These are phyloP conservation scores for Bungarus multicinctus DNA, from an alignment of 2,113 vertebrate genomes.

Conservation along the genomic window DNA sequence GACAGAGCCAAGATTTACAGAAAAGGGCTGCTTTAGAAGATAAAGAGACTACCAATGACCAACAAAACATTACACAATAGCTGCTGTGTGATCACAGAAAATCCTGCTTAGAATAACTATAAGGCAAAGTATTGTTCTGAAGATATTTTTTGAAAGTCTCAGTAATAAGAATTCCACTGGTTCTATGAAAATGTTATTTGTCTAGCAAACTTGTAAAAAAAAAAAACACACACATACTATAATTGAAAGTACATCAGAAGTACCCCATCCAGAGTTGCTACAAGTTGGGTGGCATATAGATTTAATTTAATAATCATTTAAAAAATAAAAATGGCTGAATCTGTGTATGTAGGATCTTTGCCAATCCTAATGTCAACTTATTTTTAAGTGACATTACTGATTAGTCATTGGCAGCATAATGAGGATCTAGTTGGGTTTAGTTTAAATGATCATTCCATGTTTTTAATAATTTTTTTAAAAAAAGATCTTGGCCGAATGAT, in stretches of 20 bases:
- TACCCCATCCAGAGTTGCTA: not conserved
- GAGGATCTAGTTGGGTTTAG: not conserved
- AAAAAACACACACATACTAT: not conserved
- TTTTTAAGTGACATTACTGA: not conserved
- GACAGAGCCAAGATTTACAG: conserved; percentile 38
- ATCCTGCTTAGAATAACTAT: not conserved
- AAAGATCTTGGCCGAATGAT: not conserved
- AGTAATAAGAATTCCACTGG: not conserved
- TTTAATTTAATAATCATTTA: not conserved
- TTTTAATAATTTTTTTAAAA: not conserved
- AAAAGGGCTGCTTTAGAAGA: conserved; percentile 33
- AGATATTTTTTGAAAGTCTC: not conserved
- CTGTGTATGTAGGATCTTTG: not conserved
- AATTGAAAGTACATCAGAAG: not conserved
- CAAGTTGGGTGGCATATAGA: not conserved
- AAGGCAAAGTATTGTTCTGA: not conserved
- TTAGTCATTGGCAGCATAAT: not conserved
- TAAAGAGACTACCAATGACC: conserved; percentile 28
- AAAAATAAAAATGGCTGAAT: not conserved
- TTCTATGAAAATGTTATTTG: not conserved
- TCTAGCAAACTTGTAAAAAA: not conserved
- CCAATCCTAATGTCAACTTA: not conserved
- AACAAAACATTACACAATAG: conserved; percentile 38
- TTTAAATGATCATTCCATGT: not conserved
- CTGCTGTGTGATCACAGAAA: conserved; percentile 37